A percentile compares a stretch with the other conserved stretches of the same genome.
phyloP scores from a whole-genome alignment of 2,113 vertebrate genomes.

The Lagopus muta region DNA sequence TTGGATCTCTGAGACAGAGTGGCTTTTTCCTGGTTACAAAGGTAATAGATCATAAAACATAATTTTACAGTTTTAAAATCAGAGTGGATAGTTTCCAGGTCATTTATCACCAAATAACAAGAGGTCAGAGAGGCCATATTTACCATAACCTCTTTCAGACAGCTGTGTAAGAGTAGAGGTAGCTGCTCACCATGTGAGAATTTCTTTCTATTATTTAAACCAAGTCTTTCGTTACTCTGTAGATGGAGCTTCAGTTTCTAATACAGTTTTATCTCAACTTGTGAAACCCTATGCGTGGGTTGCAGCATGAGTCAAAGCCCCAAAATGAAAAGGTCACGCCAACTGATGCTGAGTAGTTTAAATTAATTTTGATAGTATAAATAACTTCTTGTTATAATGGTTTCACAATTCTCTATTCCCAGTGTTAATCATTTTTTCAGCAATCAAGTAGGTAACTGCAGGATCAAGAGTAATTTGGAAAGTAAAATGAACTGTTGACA shows the following conservation, averaged over 20 bases:
- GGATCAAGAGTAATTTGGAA: not conserved
- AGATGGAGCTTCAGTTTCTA: constrained; percentile 36
- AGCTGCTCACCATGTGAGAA: not conserved
- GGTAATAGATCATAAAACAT: not conserved
- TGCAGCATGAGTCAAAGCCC: constrained; percentile 65
- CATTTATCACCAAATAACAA: not conserved
- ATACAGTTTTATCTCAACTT: constrained; percentile 40
- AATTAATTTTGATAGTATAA: constrained; percentile 48
- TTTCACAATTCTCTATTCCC: constrained; percentile 32
- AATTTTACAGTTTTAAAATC: not conserved
- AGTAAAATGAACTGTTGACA: not conserved
- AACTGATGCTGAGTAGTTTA: constrained; percentile 36
- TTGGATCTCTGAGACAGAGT: not conserved
- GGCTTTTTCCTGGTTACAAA: not conserved
- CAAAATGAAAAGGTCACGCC: constrained; percentile 52
- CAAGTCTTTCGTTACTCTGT: not conserved
- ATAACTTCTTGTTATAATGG: constrained; percentile 12
- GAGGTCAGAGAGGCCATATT: not conserved
- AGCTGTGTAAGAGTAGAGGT: not conserved
- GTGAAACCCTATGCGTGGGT: constrained; percentile 9
- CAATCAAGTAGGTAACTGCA: not conserved
- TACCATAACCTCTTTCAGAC: not conserved
- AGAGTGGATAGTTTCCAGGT: not conserved
- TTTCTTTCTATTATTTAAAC: not conserved
- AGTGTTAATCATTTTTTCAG: constrained; percentile 19